Evolutionary conservation across 1,140 invertebrate genomes (phyloP), one percentile per base, ranked within the genome.

Genomic region (Anoplolepis gracilipes): DNA sequence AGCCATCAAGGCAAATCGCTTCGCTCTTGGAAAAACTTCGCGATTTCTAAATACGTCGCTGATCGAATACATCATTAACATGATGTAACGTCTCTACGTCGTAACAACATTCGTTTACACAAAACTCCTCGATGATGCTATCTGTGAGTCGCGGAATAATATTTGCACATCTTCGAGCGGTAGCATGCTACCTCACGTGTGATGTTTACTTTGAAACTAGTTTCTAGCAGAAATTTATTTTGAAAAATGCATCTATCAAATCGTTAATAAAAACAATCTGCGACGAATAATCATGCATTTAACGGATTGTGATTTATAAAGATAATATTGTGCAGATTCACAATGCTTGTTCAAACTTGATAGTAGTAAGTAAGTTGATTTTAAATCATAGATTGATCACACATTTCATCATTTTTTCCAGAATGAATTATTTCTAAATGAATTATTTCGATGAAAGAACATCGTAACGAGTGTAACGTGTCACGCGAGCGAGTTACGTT

Each of bases 11-110:
- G 82, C 73, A 61, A 84, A 28, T 75, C 5, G 53, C 1, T 30
- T 46, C 22, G 28, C 39, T 36, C 53, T 46, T 49, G 8, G 8
- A 28, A 49, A n/a, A 46, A 61, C 53, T 72, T 55, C 42, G 46
- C 67, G 42, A 79, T 85, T 86, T 90, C 89, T 92, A 92, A 92
- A 92, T 89, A 86, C 89, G 90, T 90, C 92, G 91, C 88, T 92
- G 91, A 79, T 76, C 76, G 72, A 53, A 82, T 62, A 28, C 25
- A n/a, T 22, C 39, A 30, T 77, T 73, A 33, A 62, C 22, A 59
- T 85, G 84, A 86, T 75, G 88, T 77, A 86, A 88, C 57, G 1
- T 22, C 22, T 22, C 22, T 28, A 19, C 62, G 85, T 70, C 36
- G 25, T 88, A 84, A 86, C 69, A 39, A 69, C 55, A 65, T 59